Percentiles rank a stretch among this genome's conserved stretches.
Evolutionary conservation across 1,140 invertebrate species (phyloP).

Genomic region (Megalonaias nervosa): DNA sequence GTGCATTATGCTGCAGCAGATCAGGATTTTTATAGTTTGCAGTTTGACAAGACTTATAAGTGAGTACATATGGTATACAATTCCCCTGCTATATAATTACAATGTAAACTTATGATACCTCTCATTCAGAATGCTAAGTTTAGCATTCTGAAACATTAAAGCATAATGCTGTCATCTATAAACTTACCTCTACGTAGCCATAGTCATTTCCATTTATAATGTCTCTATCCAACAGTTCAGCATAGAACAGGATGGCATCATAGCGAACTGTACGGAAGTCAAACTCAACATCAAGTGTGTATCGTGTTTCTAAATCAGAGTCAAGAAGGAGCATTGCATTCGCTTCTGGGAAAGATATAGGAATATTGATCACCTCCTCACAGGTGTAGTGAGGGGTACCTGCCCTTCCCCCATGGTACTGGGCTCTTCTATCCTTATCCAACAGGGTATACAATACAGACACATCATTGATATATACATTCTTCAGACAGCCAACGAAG

Average conservation of each 20-base stretch:
- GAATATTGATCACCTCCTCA: slow-evolving; percentile 87
- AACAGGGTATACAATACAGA: slow-evolving; percentile 89
- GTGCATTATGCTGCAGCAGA: too few relatives aligned
- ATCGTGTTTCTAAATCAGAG: slow-evolving; percentile 80
- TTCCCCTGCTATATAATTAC: too few relatives aligned
- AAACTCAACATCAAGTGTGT: slow-evolving; percentile 84
- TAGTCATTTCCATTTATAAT: slow-evolving; percentile 77
- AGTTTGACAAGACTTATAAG: too few relatives aligned
- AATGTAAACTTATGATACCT: too few relatives aligned
- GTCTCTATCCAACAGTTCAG: slow-evolving; percentile 76
- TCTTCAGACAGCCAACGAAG: slow-evolving; percentile 88
- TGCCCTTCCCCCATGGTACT: slow-evolving; percentile 77
- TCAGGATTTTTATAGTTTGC: too few relatives aligned
- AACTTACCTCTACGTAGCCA: slow-evolving; percentile 89
- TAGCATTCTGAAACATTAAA: too few relatives aligned
- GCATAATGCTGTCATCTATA: too few relatives aligned
- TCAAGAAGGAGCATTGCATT: slow-evolving; percentile 66
- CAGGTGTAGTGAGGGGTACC: slow-evolving; percentile 87
- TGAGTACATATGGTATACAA: too few relatives aligned
- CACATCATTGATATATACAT: slow-evolving; percentile 93
- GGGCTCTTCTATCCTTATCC: slow-evolving; percentile 76
- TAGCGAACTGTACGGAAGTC: slow-evolving; percentile 90
- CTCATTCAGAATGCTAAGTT: too few relatives aligned
- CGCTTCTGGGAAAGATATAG: slow-evolving; percentile 92
- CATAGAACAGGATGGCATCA: slow-evolving; percentile 87